A percentile compares a stretch with the other conserved stretches of the same genome.
Conservation (phyloP, 2,888 invertebrate genomes). For the Sceliomorpha sp. region DNA sequence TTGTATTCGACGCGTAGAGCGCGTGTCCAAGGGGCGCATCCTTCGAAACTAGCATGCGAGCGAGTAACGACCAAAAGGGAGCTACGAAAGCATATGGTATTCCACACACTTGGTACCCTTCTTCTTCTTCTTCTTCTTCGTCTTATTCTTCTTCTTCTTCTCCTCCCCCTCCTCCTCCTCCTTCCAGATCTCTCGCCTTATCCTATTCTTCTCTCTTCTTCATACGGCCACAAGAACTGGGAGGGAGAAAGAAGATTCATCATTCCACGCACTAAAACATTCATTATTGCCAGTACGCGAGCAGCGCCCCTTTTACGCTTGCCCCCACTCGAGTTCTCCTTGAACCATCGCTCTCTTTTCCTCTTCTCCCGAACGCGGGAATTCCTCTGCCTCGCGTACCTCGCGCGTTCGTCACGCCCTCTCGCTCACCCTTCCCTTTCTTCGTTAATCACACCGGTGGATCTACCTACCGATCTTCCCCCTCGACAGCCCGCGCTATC, state of each 20-base stretch:
- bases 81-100: conserved; percentile 24
- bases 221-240: too few species aligned
- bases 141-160: background rate
- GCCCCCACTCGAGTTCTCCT: conserved; percentile 15
- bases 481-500: conserved; percentile 32
- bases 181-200: too few species aligned
- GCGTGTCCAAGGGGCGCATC: too few species aligned
- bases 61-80: conserved; percentile 62
- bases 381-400: conserved; percentile 42
- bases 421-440: conserved; percentile 56
- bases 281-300: conserved; percentile 56
- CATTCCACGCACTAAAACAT: conserved; percentile 62
- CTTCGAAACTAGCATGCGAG: conserved; percentile 61
- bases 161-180: too few species aligned
- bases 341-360: conserved; percentile 38
- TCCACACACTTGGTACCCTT: conserved; percentile 39
- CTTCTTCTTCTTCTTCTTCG: conserved; percentile 8
- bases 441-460: conserved; percentile 66
- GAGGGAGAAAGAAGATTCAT: conserved; percentile 53
- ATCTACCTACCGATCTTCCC: conserved; percentile 62
- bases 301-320: conserved; percentile 37
- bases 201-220: too few species aligned
- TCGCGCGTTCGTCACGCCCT: conserved; percentile 58
- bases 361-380: conserved; percentile 34
- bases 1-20: too few species aligned